Percentiles rank a stretch among this genome's conserved stretches.
Evolutionary conservation across 1,140 invertebrate species (phyloP).

Genomic region (Nephotettix cincticeps): DNA sequence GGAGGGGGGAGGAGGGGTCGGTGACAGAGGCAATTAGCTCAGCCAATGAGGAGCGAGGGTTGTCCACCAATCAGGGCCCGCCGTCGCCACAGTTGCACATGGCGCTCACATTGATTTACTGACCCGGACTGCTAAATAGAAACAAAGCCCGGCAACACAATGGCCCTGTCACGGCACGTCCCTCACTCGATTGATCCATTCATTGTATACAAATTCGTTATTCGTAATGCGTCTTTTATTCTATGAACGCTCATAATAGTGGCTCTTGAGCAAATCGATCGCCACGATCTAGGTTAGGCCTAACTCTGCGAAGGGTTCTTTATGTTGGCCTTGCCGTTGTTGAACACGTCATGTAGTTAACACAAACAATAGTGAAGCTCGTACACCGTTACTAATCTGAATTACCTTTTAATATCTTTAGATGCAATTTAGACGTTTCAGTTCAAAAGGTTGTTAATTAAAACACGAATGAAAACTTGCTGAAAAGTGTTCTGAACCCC

Average conservation of each 20-base stretch:
- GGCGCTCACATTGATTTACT: constrained; percentile 16
- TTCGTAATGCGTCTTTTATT: constrained; percentile 9
- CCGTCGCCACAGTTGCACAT: constrained; percentile 22
- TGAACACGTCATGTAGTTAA: no score
- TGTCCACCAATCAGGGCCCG: constrained; percentile 24
- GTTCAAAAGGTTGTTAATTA: no score
- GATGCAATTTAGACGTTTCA: no score
- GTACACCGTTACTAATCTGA: no score
- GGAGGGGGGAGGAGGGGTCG: neutral
- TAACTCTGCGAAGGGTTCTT: no score
- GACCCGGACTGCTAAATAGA: neutral
- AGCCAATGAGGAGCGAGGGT: constrained; percentile 23
- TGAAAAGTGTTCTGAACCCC: no score
- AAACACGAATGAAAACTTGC: no score
- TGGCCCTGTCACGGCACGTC: neutral
- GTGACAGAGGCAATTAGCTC: constrained; percentile 25
- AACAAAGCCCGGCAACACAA: constrained; percentile 10
- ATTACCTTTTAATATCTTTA: no score
- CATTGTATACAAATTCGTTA: constrained; percentile 21
- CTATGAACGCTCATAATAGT: neutral
- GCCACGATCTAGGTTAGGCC: neutral
- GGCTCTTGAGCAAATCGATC: neutral
- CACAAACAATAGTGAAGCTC: no score
- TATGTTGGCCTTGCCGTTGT: no score
- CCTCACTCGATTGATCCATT: neutral